Conservation (phyloP, 1,140 invertebrate species). For the Drosophila kohkoa region DNA sequence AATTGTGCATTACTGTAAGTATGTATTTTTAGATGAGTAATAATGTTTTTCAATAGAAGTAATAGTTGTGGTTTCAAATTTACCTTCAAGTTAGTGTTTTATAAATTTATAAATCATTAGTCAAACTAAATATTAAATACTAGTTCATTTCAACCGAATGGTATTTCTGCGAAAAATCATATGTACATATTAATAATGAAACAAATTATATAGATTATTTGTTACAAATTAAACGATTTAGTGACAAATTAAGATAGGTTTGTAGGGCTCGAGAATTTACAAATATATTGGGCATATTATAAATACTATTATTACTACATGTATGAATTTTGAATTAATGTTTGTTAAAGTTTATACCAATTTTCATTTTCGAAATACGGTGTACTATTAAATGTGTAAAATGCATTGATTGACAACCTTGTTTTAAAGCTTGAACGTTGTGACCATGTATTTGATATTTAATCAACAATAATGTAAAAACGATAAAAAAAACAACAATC, state of each 20-base stretch:
- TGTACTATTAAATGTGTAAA: conserved; percentile 27
- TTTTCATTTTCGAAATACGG: conserved; percentile 76
- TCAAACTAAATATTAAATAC: conserved; percentile 6
- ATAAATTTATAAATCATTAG: conserved; percentile 29
- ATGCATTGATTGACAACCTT: neutral
- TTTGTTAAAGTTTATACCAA: conserved; percentile 39
- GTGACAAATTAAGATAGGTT: conserved; percentile 62
- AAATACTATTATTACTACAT: conserved; percentile 5
- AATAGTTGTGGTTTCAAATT: conserved; percentile 80
- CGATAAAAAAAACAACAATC: conserved; percentile 7
- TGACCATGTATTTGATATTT: conserved; percentile 35
- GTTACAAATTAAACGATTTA: conserved; percentile 55
- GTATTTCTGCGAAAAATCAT: conserved; percentile 10
- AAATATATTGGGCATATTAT: conserved; percentile 14
- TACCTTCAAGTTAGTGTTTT: conserved; percentile 53
- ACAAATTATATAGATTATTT: conserved; percentile 41
- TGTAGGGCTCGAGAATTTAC: conserved; percentile 31
- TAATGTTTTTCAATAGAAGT: conserved; percentile 60
- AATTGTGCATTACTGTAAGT: conserved; percentile 57
- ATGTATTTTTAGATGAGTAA: conserved; percentile 77
- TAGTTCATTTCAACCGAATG: conserved; percentile 8
- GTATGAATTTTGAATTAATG: conserved; percentile 6
- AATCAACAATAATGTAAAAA: conserved; percentile 11
- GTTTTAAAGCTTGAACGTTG: conserved; percentile 28
- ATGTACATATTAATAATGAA: conserved; percentile 51